Base-by-base conservation (phyloP, 2,888 invertebrate genomes). In the Diaprepes abbreviatus region DNA sequence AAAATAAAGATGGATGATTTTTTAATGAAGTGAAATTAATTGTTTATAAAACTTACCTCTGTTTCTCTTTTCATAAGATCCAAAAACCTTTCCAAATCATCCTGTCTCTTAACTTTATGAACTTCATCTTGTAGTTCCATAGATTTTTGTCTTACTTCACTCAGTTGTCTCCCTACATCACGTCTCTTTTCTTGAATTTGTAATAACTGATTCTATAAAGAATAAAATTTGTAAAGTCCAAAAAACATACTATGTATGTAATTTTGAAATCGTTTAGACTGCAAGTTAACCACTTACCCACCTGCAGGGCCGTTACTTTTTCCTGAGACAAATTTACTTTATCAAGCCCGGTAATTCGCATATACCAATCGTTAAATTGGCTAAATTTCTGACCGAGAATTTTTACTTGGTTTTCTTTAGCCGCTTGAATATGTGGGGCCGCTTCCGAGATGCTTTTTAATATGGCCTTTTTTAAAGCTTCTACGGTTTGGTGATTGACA, bases 241-340 rank as follows among this genome's bases (percentile, higher is more conserved):
- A n/a, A n/a, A n/a, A n/a, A n/a, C n/a, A n/a, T n/a, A n/a, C n/a
- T n/a, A n/a, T n/a, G n/a, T n/a, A n/a, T n/a, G n/a, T n/a, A n/a
- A n/a, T n/a, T n/a, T n/a, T n/a, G n/a, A n/a, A n/a, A n/a, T n/a
- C n/a, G n/a, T n/a, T n/a, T n/a, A n/a, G n/a, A n/a, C n/a, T n/a
- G n/a, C n/a, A n/a, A 43, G 9, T 43, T 43, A 9, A 6, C 9
- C 3, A 62, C 21, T 50, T 68, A 36, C 33, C 38, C 28, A 89
- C 89, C 85, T 89, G 89, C 28, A 92, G 90, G 76, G 89, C 86
- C 1, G 93, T 86, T 0, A 94, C 94, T 54, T 90, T 88, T 73
- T 89, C 88, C 79, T 94, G 94, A 31, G 92, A 90, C 28, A 87
- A 85, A 85, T 90, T 89, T 3, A 95, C 93, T 83, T 93, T 93